These are phyloP conservation scores for Erannis defoliaria DNA, from an alignment of 2,888 invertebrate species.

Conservation along the genomic window DNA sequence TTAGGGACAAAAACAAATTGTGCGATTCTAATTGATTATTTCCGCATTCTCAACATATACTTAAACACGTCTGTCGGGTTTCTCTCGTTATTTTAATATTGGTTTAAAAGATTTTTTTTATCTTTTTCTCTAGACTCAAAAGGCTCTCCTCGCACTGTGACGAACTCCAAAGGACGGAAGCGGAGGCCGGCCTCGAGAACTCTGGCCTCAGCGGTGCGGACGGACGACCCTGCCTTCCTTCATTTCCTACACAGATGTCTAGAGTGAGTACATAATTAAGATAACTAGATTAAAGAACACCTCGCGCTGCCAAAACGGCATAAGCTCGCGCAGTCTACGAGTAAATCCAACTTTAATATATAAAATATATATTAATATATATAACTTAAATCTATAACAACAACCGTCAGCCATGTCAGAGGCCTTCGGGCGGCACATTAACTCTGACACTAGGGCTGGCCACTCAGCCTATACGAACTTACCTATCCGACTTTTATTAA, in stretches of 20 bases:
- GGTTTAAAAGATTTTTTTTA: neutral
- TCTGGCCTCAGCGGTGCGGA: constrained; percentile 92
- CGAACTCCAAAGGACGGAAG: constrained; percentile 97
- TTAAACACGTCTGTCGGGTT: no score
- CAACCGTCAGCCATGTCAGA: no score
- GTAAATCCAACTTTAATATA: no score
- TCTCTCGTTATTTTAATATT: neutral
- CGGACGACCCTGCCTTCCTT: constrained; percentile 95
- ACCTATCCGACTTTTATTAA: no score
- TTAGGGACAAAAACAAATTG: no score
- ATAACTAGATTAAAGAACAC: neutral
- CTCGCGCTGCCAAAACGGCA: neutral
- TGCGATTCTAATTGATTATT: no score
- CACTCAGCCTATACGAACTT: no score
- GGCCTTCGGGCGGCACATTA: no score
- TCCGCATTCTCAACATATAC: no score
- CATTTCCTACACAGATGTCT: constrained; percentile 96
- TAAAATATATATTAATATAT: no score
- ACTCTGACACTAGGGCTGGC: no score
- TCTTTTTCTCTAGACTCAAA: constrained; percentile 90
- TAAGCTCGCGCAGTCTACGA: neutral
- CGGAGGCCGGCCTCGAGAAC: constrained; percentile 95
- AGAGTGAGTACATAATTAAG: constrained; percentile 89
- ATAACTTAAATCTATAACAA: no score
- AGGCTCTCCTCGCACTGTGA: constrained; percentile 95